Base-by-base conservation (phyloP, 2,888 invertebrate species). In the Polyommatus iphigenia region DNA sequence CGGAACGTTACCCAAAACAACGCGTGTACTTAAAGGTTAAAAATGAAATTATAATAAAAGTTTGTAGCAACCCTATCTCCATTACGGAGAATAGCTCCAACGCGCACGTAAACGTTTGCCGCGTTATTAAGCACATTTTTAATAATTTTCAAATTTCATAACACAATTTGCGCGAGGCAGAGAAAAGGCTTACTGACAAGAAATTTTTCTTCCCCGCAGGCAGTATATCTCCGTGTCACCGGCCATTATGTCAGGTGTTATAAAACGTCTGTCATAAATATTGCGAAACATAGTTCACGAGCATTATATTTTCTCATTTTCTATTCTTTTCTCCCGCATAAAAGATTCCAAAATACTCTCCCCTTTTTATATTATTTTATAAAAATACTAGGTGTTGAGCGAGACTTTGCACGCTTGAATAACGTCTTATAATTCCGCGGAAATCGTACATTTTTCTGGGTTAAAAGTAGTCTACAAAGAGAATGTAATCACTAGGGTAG, bases 221-320 rank as follows among this genome's bases (percentile, higher is more conserved):
- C 76, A 80, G 80, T 79, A 79, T 88, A 86, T 88, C 87, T 88
- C 84, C 83, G 87, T 88, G 88, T 88, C 89, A 89, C 85, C 87
- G 88, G 87, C 88, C 88, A 89, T 89, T 89, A 89, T 87, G 87
- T 87, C 88, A 86, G 81, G 82, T 81, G 82, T 82, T 82, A 82
- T 82, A 81, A 82, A 83, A 85, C 83, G 46, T 75, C 78, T 77
- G 78, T 79, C 75, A 78, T 78, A 79, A 78, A 78, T 77, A 79
- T 54, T 32, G 62, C n/a, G 67, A 20, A 71, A 71, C 71, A 76
- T 78, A 79, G 80, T 79, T 79, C 77, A 79, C 50, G 76, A 71
- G 62, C 78, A 78, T 79, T 76, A 78, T 79, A 79, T 79, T 80
- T 78, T 79, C 57, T 79, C 78, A 78, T 79, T 80, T 79, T 79